Evolutionary conservation across 1,140 invertebrate genomes (phyloP), one percentile per base, ranked within the genome.

Genomic region (Hydropsyche tenuis): DNA sequence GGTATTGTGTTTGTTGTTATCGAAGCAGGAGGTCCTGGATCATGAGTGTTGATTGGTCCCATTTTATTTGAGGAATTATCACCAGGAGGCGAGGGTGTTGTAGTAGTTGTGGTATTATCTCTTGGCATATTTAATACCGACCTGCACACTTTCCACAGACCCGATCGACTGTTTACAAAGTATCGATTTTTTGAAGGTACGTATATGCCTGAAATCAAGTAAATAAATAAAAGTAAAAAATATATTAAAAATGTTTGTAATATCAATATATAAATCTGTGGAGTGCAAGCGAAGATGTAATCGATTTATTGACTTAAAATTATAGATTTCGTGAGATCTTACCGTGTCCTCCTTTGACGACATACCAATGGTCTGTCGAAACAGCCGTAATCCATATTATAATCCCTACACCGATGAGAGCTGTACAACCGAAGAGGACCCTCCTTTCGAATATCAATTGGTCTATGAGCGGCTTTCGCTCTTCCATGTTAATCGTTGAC

Each of bases 341-440:
- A 85, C 84, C 84, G 73, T 83, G 80, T 20, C 85, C 86, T 5
- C 87, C 86, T 72, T 86, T 78, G 63, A 93, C 87, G 16, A 87
- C 86, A 66, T 90, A 90, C 93, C 92, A 94, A 79, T 90, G 89
- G 78, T 91, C 88, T 1, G 92, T 93, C 48, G 88, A 88, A 62
- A 94, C 90, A 16, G 93, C 90, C 0, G 90, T 82, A 6, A 91
- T 88, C 93, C 93, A 94, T 0, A 93, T 78, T 51, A 92, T 86
- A 0, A 89, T 83, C 0, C 88, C 89, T 0, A 93, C 56, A 0
- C 90, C 88, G 11, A 92, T 87, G 2, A 91, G 80, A n/a, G 87
- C 81, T 0, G 91, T 93, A 73, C 90, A 91, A 0, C 86, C 87
- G 20, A 93, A 86, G 12, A 94, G 86, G 3, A 92, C 85, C 16